Percentiles rank a stretch among this genome's conserved stretches.
phyloP scores from a whole-genome alignment of 2,113 vertebrate species.

The Lycaon pictus region DNA sequence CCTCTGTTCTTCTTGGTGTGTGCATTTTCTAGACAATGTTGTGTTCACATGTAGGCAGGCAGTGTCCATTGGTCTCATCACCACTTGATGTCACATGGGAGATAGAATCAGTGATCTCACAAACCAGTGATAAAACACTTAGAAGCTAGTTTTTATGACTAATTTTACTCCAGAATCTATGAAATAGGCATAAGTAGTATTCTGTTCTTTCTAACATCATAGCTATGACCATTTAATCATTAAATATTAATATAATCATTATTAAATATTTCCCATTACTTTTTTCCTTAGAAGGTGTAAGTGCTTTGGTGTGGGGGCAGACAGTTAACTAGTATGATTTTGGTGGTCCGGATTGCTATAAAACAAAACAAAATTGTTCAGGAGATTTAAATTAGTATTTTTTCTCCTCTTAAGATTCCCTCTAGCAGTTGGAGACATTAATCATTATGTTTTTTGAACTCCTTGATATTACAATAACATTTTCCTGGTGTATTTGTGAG shows the following conservation, averaged over 20 bases:
- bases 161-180: not conserved
- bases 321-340: slow-evolving; percentile 14
- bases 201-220: slow-evolving; percentile 17
- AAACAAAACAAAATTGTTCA: slow-evolving; percentile 42
- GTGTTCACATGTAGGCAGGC: not conserved
- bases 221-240: slow-evolving; percentile 20
- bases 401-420: not conserved
- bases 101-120: not conserved
- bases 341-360: slow-evolving; percentile 20
- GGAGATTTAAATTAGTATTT: slow-evolving; percentile 19
- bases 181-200: slow-evolving; percentile 1
- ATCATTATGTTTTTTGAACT: not conserved
- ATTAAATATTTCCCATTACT: slow-evolving; percentile 40
- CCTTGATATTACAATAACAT: slow-evolving; percentile 5
- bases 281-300: slow-evolving; percentile 49
- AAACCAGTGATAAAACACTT: not conserved
- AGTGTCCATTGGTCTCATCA: slow-evolving; percentile 9
- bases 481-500: slow-evolving; percentile 21
- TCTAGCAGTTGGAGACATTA: not conserved
- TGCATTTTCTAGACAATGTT: not conserved
- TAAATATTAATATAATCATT: slow-evolving; percentile 47
- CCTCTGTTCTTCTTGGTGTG: not conserved
- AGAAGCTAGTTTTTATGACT: slow-evolving; percentile 20
- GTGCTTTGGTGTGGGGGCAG: not conserved
- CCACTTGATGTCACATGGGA: not conserved